phyloP scores from a whole-genome alignment of 2,888 invertebrate genomes.

The Helleia helle region DNA sequence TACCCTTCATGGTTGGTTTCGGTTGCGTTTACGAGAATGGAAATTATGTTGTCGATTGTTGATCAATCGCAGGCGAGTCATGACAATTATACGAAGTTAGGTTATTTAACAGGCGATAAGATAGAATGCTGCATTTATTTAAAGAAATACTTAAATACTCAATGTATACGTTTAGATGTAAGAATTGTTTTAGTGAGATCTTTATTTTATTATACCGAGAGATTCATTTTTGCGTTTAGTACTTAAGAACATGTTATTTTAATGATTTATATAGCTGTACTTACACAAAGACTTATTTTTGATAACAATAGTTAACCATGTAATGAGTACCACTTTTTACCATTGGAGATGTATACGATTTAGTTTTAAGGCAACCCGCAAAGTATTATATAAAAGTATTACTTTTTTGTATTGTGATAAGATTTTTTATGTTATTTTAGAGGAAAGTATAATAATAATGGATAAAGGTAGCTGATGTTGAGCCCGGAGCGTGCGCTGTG shows the following conservation, averaged over 20 bases:
- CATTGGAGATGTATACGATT: slow-evolving; percentile 58
- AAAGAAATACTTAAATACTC: slow-evolving; percentile 66
- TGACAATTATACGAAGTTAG: slow-evolving; percentile 62
- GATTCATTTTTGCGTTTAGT: slow-evolving; percentile 33
- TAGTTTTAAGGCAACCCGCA: slow-evolving; percentile 50
- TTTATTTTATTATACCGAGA: slow-evolving; percentile 40
- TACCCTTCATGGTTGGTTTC: slow-evolving; percentile 42
- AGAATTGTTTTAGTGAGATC: slow-evolving; percentile 62
- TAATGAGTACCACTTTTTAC: slow-evolving; percentile 36
- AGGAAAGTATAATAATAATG: slow-evolving; percentile 55
- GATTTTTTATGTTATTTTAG: slow-evolving; percentile 63
- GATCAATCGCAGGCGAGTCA: slow-evolving; percentile 41
- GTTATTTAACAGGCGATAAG: slow-evolving; percentile 50
- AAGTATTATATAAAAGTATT: slow-evolving; percentile 71
- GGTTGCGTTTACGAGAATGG: slow-evolving; percentile 41
- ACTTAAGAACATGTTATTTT: slow-evolving; percentile 37
- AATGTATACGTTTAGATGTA: slow-evolving; percentile 68
- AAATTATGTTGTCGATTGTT: slow-evolving; percentile 41
- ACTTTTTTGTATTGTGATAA: slow-evolving; percentile 65
- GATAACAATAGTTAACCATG: slow-evolving; percentile 39
- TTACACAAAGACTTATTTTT: slow-evolving; percentile 36
- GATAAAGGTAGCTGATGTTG: slow-evolving; percentile 55
- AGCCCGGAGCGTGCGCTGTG: slow-evolving; percentile 53
- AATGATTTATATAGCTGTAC: slow-evolving; percentile 31
- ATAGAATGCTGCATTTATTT: slow-evolving; percentile 64